A percentile compares a stretch with the other conserved stretches of the same genome.
phyloP scores from a whole-genome alignment of 2,888 invertebrate species.

The Craniophora ligustri region DNA sequence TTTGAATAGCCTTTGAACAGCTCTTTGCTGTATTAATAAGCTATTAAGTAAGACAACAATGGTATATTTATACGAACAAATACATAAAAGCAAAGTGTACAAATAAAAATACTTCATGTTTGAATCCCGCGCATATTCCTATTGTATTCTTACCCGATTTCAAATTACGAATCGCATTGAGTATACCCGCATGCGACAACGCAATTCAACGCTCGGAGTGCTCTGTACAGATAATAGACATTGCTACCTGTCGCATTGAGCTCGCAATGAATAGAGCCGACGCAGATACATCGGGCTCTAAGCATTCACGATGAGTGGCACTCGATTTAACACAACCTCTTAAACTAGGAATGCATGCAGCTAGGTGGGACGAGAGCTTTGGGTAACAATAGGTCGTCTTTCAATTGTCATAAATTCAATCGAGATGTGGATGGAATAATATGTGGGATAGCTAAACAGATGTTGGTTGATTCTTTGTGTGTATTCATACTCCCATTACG shows the following conservation, averaged over 20 bases:
- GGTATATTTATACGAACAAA: no score
- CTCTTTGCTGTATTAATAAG: no score
- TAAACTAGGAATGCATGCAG: slow-evolving; percentile 18
- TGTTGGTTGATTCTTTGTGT: no score
- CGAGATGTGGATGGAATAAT: neutral
- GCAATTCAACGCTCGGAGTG: slow-evolving; percentile 22
- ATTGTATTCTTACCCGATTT: slow-evolving; percentile 12
- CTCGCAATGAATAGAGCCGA: slow-evolving; percentile 21
- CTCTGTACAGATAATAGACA: slow-evolving; percentile 8
- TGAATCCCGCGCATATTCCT: no score
- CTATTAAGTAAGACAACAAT: no score
- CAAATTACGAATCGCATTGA: slow-evolving; percentile 15
- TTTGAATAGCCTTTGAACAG: no score
- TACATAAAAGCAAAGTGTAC: no score
- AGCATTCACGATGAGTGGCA: slow-evolving; percentile 33
- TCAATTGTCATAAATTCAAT: slow-evolving; percentile 6
- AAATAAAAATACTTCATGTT: no score
- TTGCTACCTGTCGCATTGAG: slow-evolving; percentile 26
- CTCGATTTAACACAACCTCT: slow-evolving; percentile 35
- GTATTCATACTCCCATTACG: no score
- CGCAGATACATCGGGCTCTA: slow-evolving; percentile 16
- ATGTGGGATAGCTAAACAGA: neutral
- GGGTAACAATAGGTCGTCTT: slow-evolving; percentile 28
- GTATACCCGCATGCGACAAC: slow-evolving; percentile 1
- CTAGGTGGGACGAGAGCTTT: slow-evolving; percentile 11